Conservation (phyloP, 2,888 invertebrate genomes). For the Hypomecis punctinalis region DNA sequence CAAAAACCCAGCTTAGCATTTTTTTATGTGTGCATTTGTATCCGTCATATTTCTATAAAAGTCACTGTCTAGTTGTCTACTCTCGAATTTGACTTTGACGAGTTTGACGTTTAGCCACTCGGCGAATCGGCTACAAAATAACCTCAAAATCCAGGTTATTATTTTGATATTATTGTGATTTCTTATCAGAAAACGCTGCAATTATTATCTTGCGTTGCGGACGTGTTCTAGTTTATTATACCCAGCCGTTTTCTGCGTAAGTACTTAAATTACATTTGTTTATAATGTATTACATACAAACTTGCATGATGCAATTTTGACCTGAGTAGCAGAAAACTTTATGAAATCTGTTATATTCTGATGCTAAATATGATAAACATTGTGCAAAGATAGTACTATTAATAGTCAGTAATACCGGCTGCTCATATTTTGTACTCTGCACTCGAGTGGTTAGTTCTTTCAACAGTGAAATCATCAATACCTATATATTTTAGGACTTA, state of each 20-base stretch:
- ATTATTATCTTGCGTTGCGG: constrained; percentile 16
- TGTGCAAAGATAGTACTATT: not conserved
- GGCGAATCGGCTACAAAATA: not conserved
- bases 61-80: too few relatives aligned
- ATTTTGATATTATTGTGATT: constrained; percentile 1
- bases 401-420: too few relatives aligned
- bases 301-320: constrained; percentile 18
- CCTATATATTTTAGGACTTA: too few relatives aligned
- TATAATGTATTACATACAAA: not conserved
- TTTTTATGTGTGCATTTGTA: too few relatives aligned
- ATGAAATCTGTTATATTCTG: not conserved
- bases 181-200: constrained; percentile 9
- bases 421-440: too few relatives aligned
- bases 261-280: constrained; percentile 1
- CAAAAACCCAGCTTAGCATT: too few relatives aligned
- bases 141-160: constrained; percentile 12
- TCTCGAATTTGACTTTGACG: too few relatives aligned
- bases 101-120: too few relatives aligned
- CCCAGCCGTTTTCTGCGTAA: constrained; percentile 8
- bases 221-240: constrained; percentile 8
- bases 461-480: too few relatives aligned
- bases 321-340: not conserved
- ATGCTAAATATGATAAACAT: constrained; percentile 1
- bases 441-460: too few relatives aligned
- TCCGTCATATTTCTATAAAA: too few relatives aligned